phyloP scores from a whole-genome alignment of 2,888 invertebrate species.

The Polyommatus iphigenia region DNA sequence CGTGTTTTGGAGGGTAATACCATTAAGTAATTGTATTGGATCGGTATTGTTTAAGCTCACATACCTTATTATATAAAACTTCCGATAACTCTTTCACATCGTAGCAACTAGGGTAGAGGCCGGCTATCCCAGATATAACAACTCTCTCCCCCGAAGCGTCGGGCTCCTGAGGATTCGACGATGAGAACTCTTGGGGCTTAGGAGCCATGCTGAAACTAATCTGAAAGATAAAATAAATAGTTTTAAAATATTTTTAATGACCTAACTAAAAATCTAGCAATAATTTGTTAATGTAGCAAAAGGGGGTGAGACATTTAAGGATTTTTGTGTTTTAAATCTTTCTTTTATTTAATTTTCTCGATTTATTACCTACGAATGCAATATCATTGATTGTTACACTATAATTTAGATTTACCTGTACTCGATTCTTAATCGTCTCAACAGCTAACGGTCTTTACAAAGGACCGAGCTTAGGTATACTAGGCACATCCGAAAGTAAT shows the following conservation, averaged over 20 bases:
- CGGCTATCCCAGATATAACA: constrained; percentile 51
- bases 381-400: background rate
- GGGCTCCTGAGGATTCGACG: background rate
- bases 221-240: background rate
- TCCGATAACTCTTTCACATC: constrained; percentile 50
- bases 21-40: too few relatives aligned
- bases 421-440: background rate
- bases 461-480: background rate
- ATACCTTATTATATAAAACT: constrained; percentile 58
- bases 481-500: background rate
- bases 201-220: background rate
- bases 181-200: background rate
- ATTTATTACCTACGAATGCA: too few relatives aligned
- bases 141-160: constrained; percentile 37
- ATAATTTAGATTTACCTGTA: background rate
- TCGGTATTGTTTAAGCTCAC: background rate
- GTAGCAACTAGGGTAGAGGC: constrained; percentile 48
- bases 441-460: background rate
- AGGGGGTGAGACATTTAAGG: too few relatives aligned
- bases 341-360: too few relatives aligned
- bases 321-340: too few relatives aligned
- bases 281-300: too few relatives aligned
- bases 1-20: too few relatives aligned
- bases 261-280: too few relatives aligned
- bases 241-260: background rate